phyloP scores from a whole-genome alignment of 2,797 vertebrate species.

The Ptychadena robeensis region DNA sequence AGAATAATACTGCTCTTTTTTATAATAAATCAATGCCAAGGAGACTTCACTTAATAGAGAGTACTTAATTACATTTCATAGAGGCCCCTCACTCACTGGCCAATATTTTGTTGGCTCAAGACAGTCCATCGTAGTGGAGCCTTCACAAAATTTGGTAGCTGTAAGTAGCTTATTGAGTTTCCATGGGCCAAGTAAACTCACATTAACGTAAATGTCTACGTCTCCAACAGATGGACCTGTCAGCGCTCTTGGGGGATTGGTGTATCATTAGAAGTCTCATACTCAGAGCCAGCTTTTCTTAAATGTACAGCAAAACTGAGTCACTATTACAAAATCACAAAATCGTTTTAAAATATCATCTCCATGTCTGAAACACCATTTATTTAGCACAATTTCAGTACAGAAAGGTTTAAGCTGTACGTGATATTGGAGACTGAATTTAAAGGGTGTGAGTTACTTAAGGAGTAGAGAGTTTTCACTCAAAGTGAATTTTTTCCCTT shows the following conservation, averaged over 20 bases:
- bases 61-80: slow-evolving; percentile 40
- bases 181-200: slow-evolving; percentile 29
- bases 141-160: slow-evolving; percentile 47
- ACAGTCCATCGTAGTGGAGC: slow-evolving; percentile 29
- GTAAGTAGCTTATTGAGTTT: slow-evolving; percentile 41
- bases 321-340: neutral
- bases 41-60: slow-evolving; percentile 35
- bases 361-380: neutral
- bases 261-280: slow-evolving; percentile 17
- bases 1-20: slow-evolving; percentile 41
- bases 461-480: too few species aligned
- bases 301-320: slow-evolving; percentile 3
- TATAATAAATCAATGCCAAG: slow-evolving; percentile 27
- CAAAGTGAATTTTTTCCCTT: too few species aligned
- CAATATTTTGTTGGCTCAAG: slow-evolving; percentile 38
- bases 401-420: neutral
- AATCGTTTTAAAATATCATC: neutral
- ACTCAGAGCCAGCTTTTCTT: slow-evolving; percentile 10
- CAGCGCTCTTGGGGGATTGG: slow-evolving; percentile 2
- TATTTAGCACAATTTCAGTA: neutral
- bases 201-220: slow-evolving; percentile 19
- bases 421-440: too few species aligned
- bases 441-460: too few species aligned
- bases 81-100: slow-evolving; percentile 25
- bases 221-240: slow-evolving; percentile 24